phyloP scores from a whole-genome alignment of 2,888 invertebrate genomes.

The Lepidonotus clava region DNA sequence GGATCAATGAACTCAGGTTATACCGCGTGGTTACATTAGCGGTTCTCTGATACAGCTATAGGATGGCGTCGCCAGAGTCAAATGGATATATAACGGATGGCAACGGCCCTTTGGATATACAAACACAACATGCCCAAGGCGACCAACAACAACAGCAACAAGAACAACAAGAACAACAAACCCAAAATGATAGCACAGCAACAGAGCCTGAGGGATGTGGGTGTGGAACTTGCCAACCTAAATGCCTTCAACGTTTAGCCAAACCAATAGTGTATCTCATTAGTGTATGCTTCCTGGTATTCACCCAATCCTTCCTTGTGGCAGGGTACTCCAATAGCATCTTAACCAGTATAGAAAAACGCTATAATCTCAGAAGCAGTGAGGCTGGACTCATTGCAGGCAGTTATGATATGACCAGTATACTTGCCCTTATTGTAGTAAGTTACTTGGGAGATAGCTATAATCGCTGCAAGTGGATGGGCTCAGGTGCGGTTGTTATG shows the following conservation, averaged over 20 bases:
- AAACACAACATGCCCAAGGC: too few relatives aligned
- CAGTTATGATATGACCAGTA: constrained; percentile 63
- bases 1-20: too few relatives aligned
- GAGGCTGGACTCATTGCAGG: constrained; percentile 62
- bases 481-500: constrained; percentile 58
- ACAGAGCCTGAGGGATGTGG: constrained; percentile 36
- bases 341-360: constrained; percentile 63
- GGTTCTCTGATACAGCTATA: too few relatives aligned
- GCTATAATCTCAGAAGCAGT: constrained; percentile 61
- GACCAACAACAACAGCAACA: too few relatives aligned
- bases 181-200: too few relatives aligned
- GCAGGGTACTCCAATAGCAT: constrained; percentile 64
- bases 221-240: constrained; percentile 29
- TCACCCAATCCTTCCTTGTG: constrained; percentile 64
- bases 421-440: constrained; percentile 61
- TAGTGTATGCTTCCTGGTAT: constrained; percentile 58
- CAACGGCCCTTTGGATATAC: too few relatives aligned
- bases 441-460: constrained; percentile 62
- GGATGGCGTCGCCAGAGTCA: too few relatives aligned
- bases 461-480: constrained; percentile 63
- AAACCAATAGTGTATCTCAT: constrained; percentile 58
- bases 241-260: constrained; percentile 58
- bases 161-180: too few relatives aligned
- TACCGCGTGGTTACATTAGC: too few relatives aligned
- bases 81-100: too few relatives aligned